phyloP scores from a whole-genome alignment of 2,797 vertebrate genomes.

The Lepidocolaptes lacrymiger region DNA sequence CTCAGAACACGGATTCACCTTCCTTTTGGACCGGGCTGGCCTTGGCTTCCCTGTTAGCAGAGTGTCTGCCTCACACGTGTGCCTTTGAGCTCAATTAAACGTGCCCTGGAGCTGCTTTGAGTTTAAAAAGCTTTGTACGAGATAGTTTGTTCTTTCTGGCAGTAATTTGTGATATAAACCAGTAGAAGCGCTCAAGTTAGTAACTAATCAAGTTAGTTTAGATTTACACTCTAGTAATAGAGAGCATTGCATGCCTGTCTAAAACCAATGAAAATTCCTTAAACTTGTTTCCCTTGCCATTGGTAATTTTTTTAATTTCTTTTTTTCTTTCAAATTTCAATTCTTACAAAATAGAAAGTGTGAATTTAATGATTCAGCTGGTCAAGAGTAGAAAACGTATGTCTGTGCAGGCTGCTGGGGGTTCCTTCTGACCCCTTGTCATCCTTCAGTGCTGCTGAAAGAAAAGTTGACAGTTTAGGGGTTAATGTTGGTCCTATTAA shows the following conservation, averaged over 20 bases:
- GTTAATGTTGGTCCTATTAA: not conserved
- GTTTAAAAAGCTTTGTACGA: not conserved
- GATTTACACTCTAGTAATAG: not conserved
- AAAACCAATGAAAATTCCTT: not conserved
- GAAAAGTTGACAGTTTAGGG: not conserved
- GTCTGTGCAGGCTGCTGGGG: not conserved
- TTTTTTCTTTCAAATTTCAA: fast-evolving
- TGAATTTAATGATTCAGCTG: not conserved
- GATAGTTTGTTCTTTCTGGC: not conserved
- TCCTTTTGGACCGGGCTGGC: not conserved
- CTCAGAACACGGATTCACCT: not conserved
- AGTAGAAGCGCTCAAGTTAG: not conserved
- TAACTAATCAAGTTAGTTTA: not conserved
- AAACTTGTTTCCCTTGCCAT: not conserved
- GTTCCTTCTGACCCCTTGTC: not conserved
- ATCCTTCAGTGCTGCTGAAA: not conserved
- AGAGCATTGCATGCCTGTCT: not conserved
- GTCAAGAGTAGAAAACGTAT: not conserved
- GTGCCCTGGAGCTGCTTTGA: not conserved
- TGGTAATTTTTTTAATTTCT: not conserved
- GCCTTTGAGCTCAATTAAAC: not conserved
- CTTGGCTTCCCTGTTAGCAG: not conserved
- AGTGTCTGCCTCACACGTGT: not conserved
- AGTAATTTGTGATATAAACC: not conserved
- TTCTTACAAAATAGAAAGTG: not conserved